A percentile compares a stretch with the other conserved stretches of the same genome.
These are phyloP conservation scores for Pocota personata DNA, from an alignment of 2,888 invertebrate species.

Conservation along the genomic window DNA sequence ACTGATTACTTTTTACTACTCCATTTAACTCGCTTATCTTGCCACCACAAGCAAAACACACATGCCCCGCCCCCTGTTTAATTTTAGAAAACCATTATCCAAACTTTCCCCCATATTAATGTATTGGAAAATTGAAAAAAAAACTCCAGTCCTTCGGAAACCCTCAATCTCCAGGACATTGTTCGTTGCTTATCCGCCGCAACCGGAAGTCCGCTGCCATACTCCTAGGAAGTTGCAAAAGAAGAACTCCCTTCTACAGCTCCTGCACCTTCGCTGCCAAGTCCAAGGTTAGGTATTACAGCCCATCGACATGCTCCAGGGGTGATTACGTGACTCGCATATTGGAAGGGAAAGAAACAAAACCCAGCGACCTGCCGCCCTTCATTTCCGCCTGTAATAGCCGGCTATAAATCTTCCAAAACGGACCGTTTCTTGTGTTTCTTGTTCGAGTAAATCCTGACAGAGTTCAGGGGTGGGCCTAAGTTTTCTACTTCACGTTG, in stretches of 20 bases:
- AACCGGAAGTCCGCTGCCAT: slow-evolving; percentile 1
- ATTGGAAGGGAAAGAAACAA: slow-evolving; percentile 22
- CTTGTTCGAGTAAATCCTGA: not conserved
- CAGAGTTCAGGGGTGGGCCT: not conserved
- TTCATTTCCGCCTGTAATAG: slow-evolving; percentile 80
- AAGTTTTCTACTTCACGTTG: not conserved
- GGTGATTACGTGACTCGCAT: slow-evolving; percentile 44
- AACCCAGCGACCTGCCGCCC: slow-evolving; percentile 77
- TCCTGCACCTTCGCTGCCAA: not conserved
- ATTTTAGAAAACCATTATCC: not conserved
- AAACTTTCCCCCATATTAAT: not conserved
- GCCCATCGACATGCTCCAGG: slow-evolving; percentile 11
- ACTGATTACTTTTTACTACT: not conserved
- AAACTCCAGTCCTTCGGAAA: slow-evolving; percentile 2
- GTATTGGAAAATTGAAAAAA: slow-evolving; percentile 22
- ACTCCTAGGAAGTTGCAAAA: slow-evolving; percentile 9
- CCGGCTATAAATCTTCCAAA: slow-evolving; percentile 79
- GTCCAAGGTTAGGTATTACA: slow-evolving; percentile 36
- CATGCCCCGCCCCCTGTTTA: not conserved
- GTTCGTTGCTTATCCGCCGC: slow-evolving; percentile 5
- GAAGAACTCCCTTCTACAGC: not conserved
- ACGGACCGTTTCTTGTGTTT: slow-evolving; percentile 36
- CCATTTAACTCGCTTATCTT: not conserved
- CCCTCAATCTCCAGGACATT: not conserved
- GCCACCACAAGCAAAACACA: not conserved